Evolutionary conservation across 2,888 invertebrate species (phyloP), one percentile per base, ranked within the genome.

Genomic region (Cryptocephalus primarius): DNA sequence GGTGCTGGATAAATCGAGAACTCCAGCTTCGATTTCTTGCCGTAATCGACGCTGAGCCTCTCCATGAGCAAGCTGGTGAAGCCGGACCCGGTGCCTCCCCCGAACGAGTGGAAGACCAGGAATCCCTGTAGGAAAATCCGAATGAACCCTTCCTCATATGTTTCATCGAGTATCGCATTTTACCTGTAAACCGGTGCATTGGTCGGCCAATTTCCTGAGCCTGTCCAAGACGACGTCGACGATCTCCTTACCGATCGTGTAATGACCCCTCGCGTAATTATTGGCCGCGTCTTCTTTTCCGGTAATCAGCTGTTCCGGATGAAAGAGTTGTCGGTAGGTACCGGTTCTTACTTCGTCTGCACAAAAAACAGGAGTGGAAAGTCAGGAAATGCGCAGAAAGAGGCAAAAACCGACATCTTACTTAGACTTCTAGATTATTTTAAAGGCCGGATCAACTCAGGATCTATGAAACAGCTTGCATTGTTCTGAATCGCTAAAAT

Each of bases 1-100:
- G 94, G 94, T 9, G 94, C 93, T 8, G 94, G 94, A 68, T 95
- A 95, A 60, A 94, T 88, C 46, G 91, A 86, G 71, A 95, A 94
- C 70, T 91, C 91, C 22, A 93, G 76, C 67, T 93, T 93, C 44
- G 89, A 89, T 72, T 92, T 93, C 72, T 91, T 93, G 55, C 92
- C 91, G 70, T 92, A 94, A 71, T 92, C 91, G 1, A 91, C 88
- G 41, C 88, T 88, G 36, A 95, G 78, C 42, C 88, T 78, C 71
- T 94, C 91, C 92, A 93, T 92, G 51, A 94, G 75, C 54, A 94
- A 76, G 2, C 92, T 91, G 1, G 91, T 90, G 72, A 94, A 94
- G 13, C 94, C 94, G 33, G 88, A 91, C 44, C 91, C 93, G 55
- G 90, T 93, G 56, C 92, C 92, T 52, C 83, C 87, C 48, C 84